phyloP scores from a whole-genome alignment of 2,888 invertebrate genomes.

The Horisme vitalbata region DNA sequence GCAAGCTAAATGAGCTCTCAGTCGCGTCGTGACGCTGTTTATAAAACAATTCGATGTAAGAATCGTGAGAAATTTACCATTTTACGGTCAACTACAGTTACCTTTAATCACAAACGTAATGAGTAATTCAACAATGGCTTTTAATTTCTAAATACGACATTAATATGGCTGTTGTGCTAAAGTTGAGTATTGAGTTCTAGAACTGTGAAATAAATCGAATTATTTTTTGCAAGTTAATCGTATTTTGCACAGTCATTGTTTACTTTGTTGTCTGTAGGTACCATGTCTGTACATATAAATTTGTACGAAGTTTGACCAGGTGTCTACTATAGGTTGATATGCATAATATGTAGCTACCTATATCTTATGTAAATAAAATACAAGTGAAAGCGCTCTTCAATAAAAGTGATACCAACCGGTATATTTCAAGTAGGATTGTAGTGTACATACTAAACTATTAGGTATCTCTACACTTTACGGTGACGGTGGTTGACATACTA shows the following conservation, averaged over 20 bases:
- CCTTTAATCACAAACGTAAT: constrained; percentile 19
- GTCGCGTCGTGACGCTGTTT: constrained; percentile 43
- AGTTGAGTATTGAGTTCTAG: too few species aligned
- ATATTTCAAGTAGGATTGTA: constrained; percentile 9
- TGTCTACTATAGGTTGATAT: too few species aligned
- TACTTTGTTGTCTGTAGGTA: too few species aligned
- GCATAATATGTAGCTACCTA: background rate
- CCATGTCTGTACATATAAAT: too few species aligned
- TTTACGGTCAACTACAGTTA: constrained; percentile 26
- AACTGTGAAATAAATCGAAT: too few species aligned
- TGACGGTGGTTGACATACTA: constrained; percentile 37
- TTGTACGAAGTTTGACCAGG: too few species aligned
- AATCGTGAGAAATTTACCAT: constrained; percentile 40
- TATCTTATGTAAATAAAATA: constrained; percentile 40
- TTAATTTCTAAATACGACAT: constrained; percentile 2
- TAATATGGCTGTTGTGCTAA: background rate
- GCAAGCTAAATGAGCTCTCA: constrained; percentile 25
- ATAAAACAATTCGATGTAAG: constrained; percentile 40
- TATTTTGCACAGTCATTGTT: too few species aligned
- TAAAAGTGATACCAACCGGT: constrained; percentile 47
- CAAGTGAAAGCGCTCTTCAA: constrained; percentile 56
- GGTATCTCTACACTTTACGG: constrained; percentile 1
- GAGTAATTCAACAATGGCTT: constrained; percentile 20
- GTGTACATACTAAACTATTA: constrained; percentile 1
- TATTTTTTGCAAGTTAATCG: too few species aligned